Evolutionary conservation across 2,113 vertebrate species (phyloP).

Genomic region (Cyprinodon variegatus): DNA sequence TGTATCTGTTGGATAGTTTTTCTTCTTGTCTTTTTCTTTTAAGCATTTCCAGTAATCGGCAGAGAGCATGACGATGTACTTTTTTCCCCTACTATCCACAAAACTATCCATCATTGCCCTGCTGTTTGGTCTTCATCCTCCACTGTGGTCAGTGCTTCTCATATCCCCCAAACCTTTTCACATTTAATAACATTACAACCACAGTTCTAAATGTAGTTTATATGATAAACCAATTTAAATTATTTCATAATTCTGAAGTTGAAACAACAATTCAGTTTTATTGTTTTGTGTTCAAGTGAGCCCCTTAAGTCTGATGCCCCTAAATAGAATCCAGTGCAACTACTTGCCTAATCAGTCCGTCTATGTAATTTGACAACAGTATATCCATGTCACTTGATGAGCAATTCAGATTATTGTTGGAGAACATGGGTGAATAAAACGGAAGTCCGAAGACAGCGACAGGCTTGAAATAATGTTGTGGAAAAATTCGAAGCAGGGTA

Average conservation of each 20-base stretch:
- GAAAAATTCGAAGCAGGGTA: neutral
- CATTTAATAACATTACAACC: neutral
- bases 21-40: constrained; percentile 15
- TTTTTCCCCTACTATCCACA: constrained; percentile 14
- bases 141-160: too few relatives aligned
- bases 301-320: too few relatives aligned
- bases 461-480: too few relatives aligned
- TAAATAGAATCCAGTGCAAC: too few relatives aligned
- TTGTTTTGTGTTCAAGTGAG: too few relatives aligned
- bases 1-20: constrained; percentile 28
- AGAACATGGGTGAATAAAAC: too few relatives aligned
- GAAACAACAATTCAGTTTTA: neutral
- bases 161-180: neutral
- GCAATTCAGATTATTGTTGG: too few relatives aligned
- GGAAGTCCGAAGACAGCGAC: too few relatives aligned
- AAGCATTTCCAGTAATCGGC: constrained; percentile 12
- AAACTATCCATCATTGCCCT: constrained; percentile 4
- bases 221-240: neutral
- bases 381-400: too few relatives aligned
- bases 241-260: neutral
- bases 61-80: constrained; percentile 21
- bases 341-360: too few relatives aligned
- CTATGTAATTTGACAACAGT: too few relatives aligned
- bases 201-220: neutral
- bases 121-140: neutral